Evolutionary conservation across 35 echinoderm and acorn worm species (phyloP), one percentile per base, ranked within the genome.

Genomic region (Apostichopus japonicus): DNA sequence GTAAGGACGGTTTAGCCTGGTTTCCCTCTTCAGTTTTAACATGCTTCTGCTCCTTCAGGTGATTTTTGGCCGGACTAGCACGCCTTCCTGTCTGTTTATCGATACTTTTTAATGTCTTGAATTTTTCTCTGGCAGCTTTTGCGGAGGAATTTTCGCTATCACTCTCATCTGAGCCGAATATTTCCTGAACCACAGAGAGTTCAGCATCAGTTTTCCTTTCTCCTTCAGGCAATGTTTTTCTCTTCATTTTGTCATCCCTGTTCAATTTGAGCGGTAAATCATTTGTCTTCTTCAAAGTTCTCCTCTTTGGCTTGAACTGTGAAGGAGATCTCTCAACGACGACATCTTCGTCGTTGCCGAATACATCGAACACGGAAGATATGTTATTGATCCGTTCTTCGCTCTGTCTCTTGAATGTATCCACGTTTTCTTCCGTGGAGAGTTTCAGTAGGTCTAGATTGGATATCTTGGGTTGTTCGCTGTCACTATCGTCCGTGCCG

Each of bases 141-240:
- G 5, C 1, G 13, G 16, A 17, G 19, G 15, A 61, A 61, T 61
- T 61, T 8, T 84, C 80, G 23, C 80, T 16, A 24, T 84, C 80
- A 22, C 80, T 84, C 1, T 23, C 81, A 23, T 84, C 81, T 4
- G 53, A 57, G 8, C 81, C 81, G 24, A 84, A 84, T 58, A 84
- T 58, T 23, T 84, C 81, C 17, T 58, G 81, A 5, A 84, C 57
- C 7, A 61, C 57, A 5, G 57, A 61, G 57, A 61, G 57, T 13
- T 13, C 13, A 13, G 1, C 57, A 61, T 61, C 57, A 61, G 8
- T 10, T 61, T 61, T 61, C 57, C 13, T 61, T 10, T 61, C 57
- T 61, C 13, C 57, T 61, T 61, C 57, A 10, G 7, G 57, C 13
- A 13, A 61, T 61, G 13, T 10, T 78, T 78, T 78, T 11, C 27